Evolutionary conservation across 1,140 invertebrate genomes (phyloP), one percentile per base, ranked within the genome.

Genomic region (Eumaeus atala): DNA sequence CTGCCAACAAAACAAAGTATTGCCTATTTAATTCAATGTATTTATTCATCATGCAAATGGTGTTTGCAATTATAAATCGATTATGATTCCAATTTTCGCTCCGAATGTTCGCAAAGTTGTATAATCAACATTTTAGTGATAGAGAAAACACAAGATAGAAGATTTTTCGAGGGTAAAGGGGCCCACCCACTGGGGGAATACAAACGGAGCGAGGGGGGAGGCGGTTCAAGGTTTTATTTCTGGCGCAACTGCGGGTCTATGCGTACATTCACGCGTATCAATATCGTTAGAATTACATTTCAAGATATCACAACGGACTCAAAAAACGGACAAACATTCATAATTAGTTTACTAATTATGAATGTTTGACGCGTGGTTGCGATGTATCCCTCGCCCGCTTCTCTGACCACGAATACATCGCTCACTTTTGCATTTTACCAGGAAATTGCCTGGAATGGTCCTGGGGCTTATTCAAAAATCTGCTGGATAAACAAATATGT

Each of bases 231-330:
- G 72, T 67, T 70, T 59, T 59, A 54, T 66, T 58, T 69, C 58
- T 53, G 60, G 64, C 64, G 71, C 61, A 70, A 72, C 66, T 74
- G 72, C 72, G 71, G 58, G 70, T 54, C 64, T 68, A 72, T 74
- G 72, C 72, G 72, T 74, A 70, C 62, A 67, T 74, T 67, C 60
- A 70, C 64, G 57, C 61, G 54, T 64, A 61, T n/a, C 38, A 8
- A 40, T 40, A 12, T 1, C 8, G 4, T 6, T n/a, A n/a, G n/a
- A n/a, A n/a, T 37, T 37, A 37, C 21, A 28, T 28, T 28, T 28
- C 2, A 3, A 28, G 21, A 28, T 28, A 28, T 6, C 40, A 42
- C n/a, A n/a, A n/a, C n/a, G n/a, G n/a, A 42, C 12, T 12, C 40
- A n/a, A 1, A 3, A n/a, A 8, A 14, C n/a, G n/a, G n/a, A n/a